A percentile compares a stretch with the other conserved stretches of the same genome.
phyloP scores from a whole-genome alignment of 2,113 vertebrate genomes.

The Aegithalos caudatus region DNA sequence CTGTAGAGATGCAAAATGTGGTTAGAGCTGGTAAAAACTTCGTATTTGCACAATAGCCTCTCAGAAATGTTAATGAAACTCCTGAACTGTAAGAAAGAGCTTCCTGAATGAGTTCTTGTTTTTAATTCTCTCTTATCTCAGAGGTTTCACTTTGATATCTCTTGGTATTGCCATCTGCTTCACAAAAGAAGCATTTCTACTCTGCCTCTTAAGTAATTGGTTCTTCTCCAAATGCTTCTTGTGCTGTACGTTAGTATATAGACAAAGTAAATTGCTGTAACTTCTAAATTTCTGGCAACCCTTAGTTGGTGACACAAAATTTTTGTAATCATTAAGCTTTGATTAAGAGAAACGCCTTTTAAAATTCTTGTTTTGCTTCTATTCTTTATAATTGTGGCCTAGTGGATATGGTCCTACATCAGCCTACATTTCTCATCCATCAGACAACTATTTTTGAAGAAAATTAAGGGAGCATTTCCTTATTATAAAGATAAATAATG shows the following conservation, averaged over 20 bases:
- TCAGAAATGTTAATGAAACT: background rate
- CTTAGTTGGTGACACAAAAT: background rate
- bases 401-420: background rate
- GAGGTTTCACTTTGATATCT: background rate
- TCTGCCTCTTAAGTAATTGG: background rate
- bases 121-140: background rate
- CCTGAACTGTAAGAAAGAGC: background rate
- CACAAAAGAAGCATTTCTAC: background rate
- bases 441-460: background rate
- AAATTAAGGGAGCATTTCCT: background rate
- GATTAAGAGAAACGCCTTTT: background rate
- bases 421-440: background rate
- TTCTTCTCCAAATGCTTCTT: background rate
- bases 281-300: background rate
- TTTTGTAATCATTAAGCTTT: background rate
- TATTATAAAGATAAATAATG: background rate
- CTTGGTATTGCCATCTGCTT: background rate
- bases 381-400: background rate
- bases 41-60: background rate
- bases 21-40: background rate
- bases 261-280: background rate
- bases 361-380: background rate
- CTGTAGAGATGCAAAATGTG: background rate
- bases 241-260: background rate
- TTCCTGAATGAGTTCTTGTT: background rate